Evolutionary conservation across 1,140 invertebrate genomes (phyloP).

Genomic region (Rhyacophila brunnea): DNA sequence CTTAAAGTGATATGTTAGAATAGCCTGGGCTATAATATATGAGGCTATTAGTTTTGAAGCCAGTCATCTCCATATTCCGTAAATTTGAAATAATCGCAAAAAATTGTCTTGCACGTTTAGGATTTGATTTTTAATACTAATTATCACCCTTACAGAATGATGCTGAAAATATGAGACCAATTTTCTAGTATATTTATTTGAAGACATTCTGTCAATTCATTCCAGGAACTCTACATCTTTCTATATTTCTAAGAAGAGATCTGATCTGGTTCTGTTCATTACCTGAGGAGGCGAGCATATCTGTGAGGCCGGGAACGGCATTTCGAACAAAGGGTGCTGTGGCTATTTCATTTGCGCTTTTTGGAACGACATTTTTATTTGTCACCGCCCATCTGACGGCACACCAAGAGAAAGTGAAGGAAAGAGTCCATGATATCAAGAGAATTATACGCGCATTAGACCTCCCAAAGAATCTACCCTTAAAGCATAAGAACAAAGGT

Average conservation of each 20-base stretch:
- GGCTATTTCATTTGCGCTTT: slow-evolving; percentile 83
- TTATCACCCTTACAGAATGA: too few relatives aligned
- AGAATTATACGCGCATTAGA: slow-evolving; percentile 83
- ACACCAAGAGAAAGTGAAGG: slow-evolving; percentile 84
- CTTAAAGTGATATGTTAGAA: too few relatives aligned
- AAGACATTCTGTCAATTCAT: not conserved
- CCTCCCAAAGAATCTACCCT: slow-evolving; percentile 77
- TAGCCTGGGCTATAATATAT: too few relatives aligned
- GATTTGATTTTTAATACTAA: too few relatives aligned
- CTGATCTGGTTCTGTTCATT: slow-evolving; percentile 92
- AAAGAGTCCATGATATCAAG: slow-evolving; percentile 82
- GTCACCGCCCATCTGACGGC: slow-evolving; percentile 91
- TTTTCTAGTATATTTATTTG: not conserved
- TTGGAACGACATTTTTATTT: slow-evolving; percentile 92
- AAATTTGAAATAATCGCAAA: too few relatives aligned
- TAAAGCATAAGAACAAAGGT: slow-evolving; percentile 76
- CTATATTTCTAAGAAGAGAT: slow-evolving; percentile 83
- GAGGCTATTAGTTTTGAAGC: too few relatives aligned
- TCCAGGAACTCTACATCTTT: slow-evolving; percentile 80
- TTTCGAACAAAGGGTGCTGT: slow-evolving; percentile 92
- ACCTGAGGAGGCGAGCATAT: slow-evolving; percentile 82
- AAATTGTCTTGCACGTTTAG: too few relatives aligned
- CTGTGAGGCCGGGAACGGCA: slow-evolving; percentile 81
- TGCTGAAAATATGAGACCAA: too few relatives aligned
- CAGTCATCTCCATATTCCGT: too few relatives aligned